Base-by-base conservation (phyloP, 2,113 vertebrate species). In the Cebidichthys violaceus region DNA sequence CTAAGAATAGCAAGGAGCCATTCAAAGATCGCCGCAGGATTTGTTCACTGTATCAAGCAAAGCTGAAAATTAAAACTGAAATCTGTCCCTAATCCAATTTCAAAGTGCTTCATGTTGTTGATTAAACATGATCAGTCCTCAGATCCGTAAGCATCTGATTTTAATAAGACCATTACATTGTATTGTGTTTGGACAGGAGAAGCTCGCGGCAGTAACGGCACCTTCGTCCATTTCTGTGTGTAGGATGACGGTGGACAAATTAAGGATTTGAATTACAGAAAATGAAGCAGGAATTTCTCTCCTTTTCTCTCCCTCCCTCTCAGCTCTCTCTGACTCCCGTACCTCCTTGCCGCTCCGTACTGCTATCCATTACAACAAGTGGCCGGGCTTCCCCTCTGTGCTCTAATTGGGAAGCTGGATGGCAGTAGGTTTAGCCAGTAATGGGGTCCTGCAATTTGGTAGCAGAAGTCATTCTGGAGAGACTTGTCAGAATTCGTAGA, bases 331-430 rank as follows among this genome's bases (percentile, higher is more conserved):
- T 62, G 69, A 47, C 70, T 81, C 57, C 50, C 85, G 37, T 33
- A 66, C 47, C 37, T 79, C 62, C 15, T 24, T 62, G 65, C 60
- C 50, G 17, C 47, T n/a, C 79, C 59, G 33, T 18, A 59, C 74
- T 71, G 62, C 35, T 27, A 54, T 85, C 84, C 79, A 88, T 92
- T 86, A 88, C 88, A 88, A 86, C 87, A 89, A 88, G 86, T 79
- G 74, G 67, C 80, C 31, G 35, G 76, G 67, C 78, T 88, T 82
- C 82, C 89, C 79, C 86, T 82, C 70, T 76, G 66, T 66, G 77
- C 89, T 87, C 83, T 96, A 95, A 95, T 95, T 95, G 92, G 92
- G 89, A 90, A 86, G 88, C 90, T 89, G 89, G 88, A 88, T 93
- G 92, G 88, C 82, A 85, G 93, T 89, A 82, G 92, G 81, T 94